Percentiles rank a stretch among this genome's conserved stretches.
These are phyloP conservation scores for Lepidurus apus DNA, from an alignment of 1,140 invertebrate genomes.

Conservation along the genomic window DNA sequence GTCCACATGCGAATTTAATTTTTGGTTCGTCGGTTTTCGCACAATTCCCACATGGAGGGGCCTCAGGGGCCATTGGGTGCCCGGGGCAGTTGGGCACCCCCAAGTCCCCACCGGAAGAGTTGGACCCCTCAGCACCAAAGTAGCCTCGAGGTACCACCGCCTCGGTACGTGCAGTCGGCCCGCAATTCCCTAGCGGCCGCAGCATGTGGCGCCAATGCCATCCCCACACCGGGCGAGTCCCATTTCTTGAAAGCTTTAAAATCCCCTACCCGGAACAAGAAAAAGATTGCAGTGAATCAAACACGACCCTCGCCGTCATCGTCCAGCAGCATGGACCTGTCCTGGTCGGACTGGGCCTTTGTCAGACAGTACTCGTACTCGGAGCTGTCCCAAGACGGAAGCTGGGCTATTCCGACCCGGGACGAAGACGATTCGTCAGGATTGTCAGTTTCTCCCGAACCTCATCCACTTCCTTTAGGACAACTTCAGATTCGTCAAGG, in stretches of 20 bases:
- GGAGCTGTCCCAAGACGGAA: conserved; percentile 3
- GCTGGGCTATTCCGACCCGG: not conserved
- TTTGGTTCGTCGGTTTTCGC: not conserved
- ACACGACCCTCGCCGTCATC: not conserved
- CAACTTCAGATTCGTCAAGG: conserved; percentile 9
- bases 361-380: not conserved
- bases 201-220: conserved; percentile 16
- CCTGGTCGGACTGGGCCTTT: not conserved
- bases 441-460: conserved; percentile 3
- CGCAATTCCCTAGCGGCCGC: conserved; percentile 28
- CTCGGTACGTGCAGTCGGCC: conserved; percentile 31
- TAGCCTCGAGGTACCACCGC: conserved; percentile 32
- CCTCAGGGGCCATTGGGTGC: conserved; percentile 27
- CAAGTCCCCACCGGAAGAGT: conserved; percentile 22
- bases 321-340: not conserved
- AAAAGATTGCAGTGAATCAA: not conserved
- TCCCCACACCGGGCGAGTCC: not conserved
- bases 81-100: conserved; percentile 26
- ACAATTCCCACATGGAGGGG: conserved; percentile 24
- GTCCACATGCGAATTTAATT: not conserved
- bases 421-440: conserved; percentile 8
- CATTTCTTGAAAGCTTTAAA: not conserved
- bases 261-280: conserved; percentile 2
- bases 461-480: not conserved
- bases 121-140: conserved; percentile 33